Evolutionary conservation across 2,113 vertebrate genomes (phyloP), one percentile per base, ranked within the genome.

Genomic region (Saguinus imperator): DNA sequence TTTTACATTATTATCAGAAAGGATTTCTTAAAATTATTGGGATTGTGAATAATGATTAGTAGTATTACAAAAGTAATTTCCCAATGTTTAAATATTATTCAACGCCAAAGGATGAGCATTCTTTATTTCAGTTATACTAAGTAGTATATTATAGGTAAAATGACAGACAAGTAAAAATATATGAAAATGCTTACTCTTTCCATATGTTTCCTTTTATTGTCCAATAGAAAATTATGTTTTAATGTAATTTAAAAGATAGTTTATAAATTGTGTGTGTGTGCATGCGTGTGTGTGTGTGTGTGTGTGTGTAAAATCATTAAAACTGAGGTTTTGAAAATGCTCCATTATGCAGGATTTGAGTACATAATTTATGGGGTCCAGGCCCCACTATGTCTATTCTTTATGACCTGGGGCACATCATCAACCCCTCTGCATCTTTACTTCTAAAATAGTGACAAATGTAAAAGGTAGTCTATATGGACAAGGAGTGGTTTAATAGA

Each of bases 21-120:
- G 88, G n/a, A 81, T 18, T 57, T 91, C 57, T 86, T 92, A 85
- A 92, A 96, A 94, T 40, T 92, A 17, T 37, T 81, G 18, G 6
- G 27, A 23, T 48, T 58, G 25, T 87, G 20, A 84, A 79, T 83
- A 93, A 57, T 37, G 25, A 87, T 89, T 76, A 77, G 52, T 81
- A 35, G 25, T 11, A 64, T 84, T 86, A 21, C 17, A 66, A 84
- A 77, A 79, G 6, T 72, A 64, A 64, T 61, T 94, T 92, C 4
- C 81, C 45, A 84, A 40, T 92, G 11, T 81, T 89, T 96, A 93
- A 83, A 75, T 75, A 88, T 68, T 58, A 76, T 52, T 83, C 43
- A 87, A 73, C 57, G 35, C 37, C n/a, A 96, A 43, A 89, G 27
- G 23, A 86, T 21, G 14, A 37, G 68, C 37, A 73, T 21, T 57